Conservation (phyloP, 2,113 vertebrate species). For the Chaenogobius annularis region DNA sequence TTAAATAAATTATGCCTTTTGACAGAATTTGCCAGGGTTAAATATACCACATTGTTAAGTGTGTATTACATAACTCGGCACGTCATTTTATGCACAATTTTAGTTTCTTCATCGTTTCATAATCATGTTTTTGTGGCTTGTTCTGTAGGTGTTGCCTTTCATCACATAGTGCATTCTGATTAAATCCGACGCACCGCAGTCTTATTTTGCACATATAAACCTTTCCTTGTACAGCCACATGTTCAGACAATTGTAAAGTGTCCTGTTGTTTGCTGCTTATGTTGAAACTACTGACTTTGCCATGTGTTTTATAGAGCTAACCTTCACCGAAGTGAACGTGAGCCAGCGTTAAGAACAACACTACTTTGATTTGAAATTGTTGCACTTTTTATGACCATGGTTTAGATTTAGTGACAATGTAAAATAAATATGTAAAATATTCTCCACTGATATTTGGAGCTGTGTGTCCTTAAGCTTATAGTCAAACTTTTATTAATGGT, state of each 20-base stretch:
- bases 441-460: slow-evolving; percentile 34
- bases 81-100: slow-evolving; percentile 14
- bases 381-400: slow-evolving; percentile 74
- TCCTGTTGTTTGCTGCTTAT: slow-evolving; percentile 44
- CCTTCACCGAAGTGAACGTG: slow-evolving; percentile 24
- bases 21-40: neutral
- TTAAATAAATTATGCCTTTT: neutral
- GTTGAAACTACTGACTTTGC: slow-evolving; percentile 42
- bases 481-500: slow-evolving; percentile 15
- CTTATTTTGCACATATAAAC: neutral
- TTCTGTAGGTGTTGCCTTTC: slow-evolving; percentile 36
- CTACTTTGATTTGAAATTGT: slow-evolving; percentile 57
- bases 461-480: slow-evolving; percentile 43
- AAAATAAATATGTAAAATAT: slow-evolving; percentile 31
- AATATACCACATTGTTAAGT: neutral
- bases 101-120: slow-evolving; percentile 12
- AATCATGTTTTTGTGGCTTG: neutral
- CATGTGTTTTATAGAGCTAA: slow-evolving; percentile 27
- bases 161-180: slow-evolving; percentile 14
- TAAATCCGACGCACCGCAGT: neutral
- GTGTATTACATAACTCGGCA: neutral
- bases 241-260: neutral
- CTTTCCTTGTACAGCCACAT: neutral
- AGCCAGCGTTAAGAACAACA: slow-evolving; percentile 45
- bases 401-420: slow-evolving; percentile 54